Base-by-base conservation (phyloP, 1,140 invertebrate genomes). In the Apis florea region DNA sequence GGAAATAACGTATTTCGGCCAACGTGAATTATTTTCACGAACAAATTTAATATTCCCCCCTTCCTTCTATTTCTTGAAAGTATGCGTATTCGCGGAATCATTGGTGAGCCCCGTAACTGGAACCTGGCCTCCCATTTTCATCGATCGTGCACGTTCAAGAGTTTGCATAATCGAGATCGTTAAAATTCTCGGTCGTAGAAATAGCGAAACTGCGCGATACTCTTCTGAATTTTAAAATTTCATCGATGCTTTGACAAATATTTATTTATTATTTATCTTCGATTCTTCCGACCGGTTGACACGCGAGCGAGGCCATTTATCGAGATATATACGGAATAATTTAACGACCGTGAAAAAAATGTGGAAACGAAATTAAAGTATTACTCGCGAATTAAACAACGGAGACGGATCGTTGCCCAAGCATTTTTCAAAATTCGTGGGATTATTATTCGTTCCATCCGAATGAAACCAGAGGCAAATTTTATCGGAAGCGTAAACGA, bases 401-500 rank as follows among this genome's bases (percentile, higher is more conserved):
- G 6, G 31, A 40, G 4, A 40, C 4, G 31, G 6, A 40, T 40
- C 4, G 61, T 63, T 31, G 26, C 17, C 10, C 8, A 1, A 26
- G 26, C 13, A 63, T 24, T 15, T 11, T 11, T 26, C 10, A 58
- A 2, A 4, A 2, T 63, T 10, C 24, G 9, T 15, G 3, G 26
- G 9, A 31, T 21, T 17, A 24, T 17, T 10, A 40, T 8, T 31
- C 66, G 66, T 49, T 68, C 10, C 3, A n/a, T 69, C 2, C 5
- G n/a, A 1, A 49, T 12, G 2, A 24, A 19, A 6, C 15, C 8
- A 47, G 17, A 21, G 53, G 17, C 11, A 19, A 15, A 58, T 85
- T 71, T 79, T 40, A 63, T 73, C 24, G 51, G 47, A 26, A 54
- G 24, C 13, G 64, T 75, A 71, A 40, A 73, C 24, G 40, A 9